Evolutionary conservation across 1,140 invertebrate genomes (phyloP).

Genomic region (Lepidurus packardi): DNA sequence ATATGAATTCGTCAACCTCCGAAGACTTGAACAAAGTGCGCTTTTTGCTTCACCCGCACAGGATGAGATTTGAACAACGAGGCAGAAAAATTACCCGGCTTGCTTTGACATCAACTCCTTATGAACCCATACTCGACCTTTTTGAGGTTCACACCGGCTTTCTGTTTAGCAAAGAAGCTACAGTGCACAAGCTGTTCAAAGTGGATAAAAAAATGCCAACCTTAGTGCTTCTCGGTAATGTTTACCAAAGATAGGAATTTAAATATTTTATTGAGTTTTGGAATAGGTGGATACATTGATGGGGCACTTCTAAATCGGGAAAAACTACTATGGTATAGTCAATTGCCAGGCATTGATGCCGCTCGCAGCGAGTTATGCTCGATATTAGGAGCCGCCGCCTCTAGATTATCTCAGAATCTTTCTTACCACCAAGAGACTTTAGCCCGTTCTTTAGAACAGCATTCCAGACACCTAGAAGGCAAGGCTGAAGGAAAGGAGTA

Average conservation of each 20-base stretch:
- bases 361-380: conserved; percentile 20
- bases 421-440: conserved; percentile 29
- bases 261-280: neutral
- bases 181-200: conserved; percentile 25
- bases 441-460: conserved; percentile 27
- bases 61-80: conserved; percentile 10
- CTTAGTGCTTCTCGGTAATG: conserved; percentile 29
- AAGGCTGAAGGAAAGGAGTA: neutral
- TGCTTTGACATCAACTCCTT: conserved; percentile 13
- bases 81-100: conserved; percentile 24
- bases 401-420: conserved; percentile 26
- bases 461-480: conserved; percentile 4
- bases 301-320: conserved; percentile 28
- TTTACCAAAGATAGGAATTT: neutral
- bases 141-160: conserved; percentile 12
- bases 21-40: conserved; percentile 18
- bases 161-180: conserved; percentile 25
- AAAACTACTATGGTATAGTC: conserved; percentile 25
- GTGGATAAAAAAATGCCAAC: conserved; percentile 22
- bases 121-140: conserved; percentile 26
- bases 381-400: conserved; percentile 13
- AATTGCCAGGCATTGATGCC: conserved; percentile 29
- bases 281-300: conserved; percentile 29
- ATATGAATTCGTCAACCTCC: conserved; percentile 24
- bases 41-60: conserved; percentile 15